phyloP scores from a whole-genome alignment of 2,888 invertebrate species.

The Orchesellides sinensis region DNA sequence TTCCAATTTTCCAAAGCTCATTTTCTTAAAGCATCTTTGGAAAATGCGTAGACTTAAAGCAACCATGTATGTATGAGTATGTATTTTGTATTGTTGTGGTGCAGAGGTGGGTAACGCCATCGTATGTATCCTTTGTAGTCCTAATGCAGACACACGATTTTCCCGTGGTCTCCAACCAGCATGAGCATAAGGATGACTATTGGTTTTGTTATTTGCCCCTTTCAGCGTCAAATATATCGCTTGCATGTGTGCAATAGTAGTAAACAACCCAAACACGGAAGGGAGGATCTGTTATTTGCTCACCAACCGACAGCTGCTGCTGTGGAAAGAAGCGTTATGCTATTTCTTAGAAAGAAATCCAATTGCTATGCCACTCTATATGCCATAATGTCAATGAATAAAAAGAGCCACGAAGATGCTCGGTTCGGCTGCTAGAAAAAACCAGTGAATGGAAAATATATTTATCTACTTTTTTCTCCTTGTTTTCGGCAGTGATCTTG shows the following conservation, averaged over 20 bases:
- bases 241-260: slow-evolving; percentile 45
- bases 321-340: neutral
- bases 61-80: too few relatives aligned
- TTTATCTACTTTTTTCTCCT: neutral
- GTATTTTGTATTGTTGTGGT: too few relatives aligned
- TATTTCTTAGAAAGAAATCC: neutral
- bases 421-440: too few relatives aligned
- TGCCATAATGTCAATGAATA: slow-evolving; percentile 37
- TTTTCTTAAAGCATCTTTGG: too few relatives aligned
- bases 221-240: slow-evolving; percentile 35
- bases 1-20: too few relatives aligned
- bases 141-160: too few relatives aligned
- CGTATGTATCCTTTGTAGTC: too few relatives aligned
- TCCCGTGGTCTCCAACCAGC: too few relatives aligned
- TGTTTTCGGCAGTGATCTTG: neutral
- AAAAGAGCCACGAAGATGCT: slow-evolving; percentile 28
- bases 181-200: too few relatives aligned
- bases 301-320: neutral
- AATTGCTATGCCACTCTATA: neutral
- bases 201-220: too few relatives aligned
- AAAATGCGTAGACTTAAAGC: too few relatives aligned
- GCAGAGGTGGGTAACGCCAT: too few relatives aligned
- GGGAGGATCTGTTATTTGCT: neutral
- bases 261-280: neutral
- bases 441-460: neutral